phyloP scores from a whole-genome alignment of 2,797 vertebrate genomes.

The Artibeus lituratus region DNA sequence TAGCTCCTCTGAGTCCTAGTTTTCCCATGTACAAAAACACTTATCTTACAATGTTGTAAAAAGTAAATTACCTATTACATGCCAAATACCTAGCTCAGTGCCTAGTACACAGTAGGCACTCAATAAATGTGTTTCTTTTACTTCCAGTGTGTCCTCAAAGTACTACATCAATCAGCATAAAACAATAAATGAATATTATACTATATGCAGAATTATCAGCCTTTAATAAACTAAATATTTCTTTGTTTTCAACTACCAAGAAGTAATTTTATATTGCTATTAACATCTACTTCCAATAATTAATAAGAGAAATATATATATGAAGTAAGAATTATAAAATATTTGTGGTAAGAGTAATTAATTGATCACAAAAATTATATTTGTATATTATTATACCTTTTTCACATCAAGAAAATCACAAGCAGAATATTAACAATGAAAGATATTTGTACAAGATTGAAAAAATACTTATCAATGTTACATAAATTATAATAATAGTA shows the following conservation, averaged over 20 bases:
- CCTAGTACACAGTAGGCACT: background rate
- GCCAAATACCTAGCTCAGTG: background rate
- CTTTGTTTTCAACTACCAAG: background rate
- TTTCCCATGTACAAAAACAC: background rate
- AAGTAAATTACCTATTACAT: background rate
- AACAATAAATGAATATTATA: background rate
- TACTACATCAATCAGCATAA: background rate
- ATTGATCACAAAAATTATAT: background rate
- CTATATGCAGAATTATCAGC: background rate
- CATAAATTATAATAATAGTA: background rate
- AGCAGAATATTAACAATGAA: conserved; percentile 11
- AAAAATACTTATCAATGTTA: background rate
- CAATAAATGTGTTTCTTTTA: background rate
- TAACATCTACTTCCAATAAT: background rate
- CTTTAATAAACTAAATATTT: conserved; percentile 4
- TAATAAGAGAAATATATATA: background rate
- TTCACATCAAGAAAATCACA: background rate
- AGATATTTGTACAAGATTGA: background rate
- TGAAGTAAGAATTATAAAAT: background rate
- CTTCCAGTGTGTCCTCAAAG: background rate
- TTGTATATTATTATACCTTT: background rate
- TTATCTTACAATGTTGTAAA: background rate
- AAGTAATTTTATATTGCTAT: background rate
- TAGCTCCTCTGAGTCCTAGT: background rate
- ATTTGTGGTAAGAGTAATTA: background rate